phyloP scores from a whole-genome alignment of 2,113 vertebrate genomes.

The Heteronetta atricapilla region DNA sequence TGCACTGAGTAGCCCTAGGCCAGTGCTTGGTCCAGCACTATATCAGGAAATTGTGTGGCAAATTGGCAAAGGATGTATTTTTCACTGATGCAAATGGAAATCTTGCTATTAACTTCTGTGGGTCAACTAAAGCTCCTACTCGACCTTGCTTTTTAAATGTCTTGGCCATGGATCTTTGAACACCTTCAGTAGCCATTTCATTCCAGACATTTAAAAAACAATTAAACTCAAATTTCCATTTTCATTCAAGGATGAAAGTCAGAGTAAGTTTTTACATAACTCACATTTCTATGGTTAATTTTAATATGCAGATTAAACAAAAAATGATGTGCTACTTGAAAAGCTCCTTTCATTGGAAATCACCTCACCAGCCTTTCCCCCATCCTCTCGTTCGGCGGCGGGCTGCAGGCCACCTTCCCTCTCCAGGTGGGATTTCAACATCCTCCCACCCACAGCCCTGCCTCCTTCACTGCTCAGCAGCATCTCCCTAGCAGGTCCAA shows the following conservation, averaged over 20 bases:
- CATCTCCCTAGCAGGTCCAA: background rate
- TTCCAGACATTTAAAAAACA: background rate
- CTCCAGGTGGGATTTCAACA: rapidly evolving
- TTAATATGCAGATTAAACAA: background rate
- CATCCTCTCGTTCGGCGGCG: rapidly evolving
- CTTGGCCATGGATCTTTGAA: background rate
- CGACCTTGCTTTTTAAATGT: background rate
- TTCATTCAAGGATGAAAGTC: background rate
- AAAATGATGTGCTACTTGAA: background rate
- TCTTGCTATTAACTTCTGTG: background rate
- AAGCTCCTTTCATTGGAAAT: background rate
- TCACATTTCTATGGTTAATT: background rate
- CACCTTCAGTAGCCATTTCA: background rate
- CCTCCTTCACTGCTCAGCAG: background rate
- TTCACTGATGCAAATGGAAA: background rate
- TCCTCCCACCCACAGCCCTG: background rate
- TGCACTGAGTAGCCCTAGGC: background rate
- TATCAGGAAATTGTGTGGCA: background rate
- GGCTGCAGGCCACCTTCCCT: background rate
- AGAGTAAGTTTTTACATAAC: background rate
- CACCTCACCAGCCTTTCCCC: background rate
- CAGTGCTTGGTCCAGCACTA: background rate
- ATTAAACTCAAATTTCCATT: background rate
- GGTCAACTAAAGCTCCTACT: background rate
- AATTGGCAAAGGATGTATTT: background rate